Percentiles rank a stretch among this genome's conserved stretches.
Evolutionary conservation across 2,797 vertebrate genomes (phyloP).

Genomic region (Gymnocypris eckloni): DNA sequence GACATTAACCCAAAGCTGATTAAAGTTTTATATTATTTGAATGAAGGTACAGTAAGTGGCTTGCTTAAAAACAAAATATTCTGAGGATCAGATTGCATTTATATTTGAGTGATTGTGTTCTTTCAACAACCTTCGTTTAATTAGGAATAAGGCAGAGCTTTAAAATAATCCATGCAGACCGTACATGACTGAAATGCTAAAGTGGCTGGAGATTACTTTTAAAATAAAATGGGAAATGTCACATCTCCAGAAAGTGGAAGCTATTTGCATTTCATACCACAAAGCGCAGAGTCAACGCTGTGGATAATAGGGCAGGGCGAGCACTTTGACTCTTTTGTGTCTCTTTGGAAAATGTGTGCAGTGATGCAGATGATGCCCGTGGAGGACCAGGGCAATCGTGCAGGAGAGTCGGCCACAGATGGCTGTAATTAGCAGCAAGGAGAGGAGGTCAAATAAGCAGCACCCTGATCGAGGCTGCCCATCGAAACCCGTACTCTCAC

Average conservation of each 20-base stretch:
- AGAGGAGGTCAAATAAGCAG: slow-evolving; percentile 29
- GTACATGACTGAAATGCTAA: slow-evolving; percentile 33
- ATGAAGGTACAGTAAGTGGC: neutral
- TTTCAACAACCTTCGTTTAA: slow-evolving; percentile 2
- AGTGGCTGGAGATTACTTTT: slow-evolving; percentile 2
- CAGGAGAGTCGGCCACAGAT: slow-evolving; percentile 17
- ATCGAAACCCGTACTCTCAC: neutral
- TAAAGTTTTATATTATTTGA: neutral
- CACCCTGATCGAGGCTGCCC: neutral
- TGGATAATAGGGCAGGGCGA: slow-evolving; percentile 42
- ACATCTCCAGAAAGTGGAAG: slow-evolving; percentile 33
- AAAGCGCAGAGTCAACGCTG: slow-evolving; percentile 12
- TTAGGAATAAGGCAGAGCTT: neutral
- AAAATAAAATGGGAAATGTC: slow-evolving; percentile 30
- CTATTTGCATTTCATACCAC: slow-evolving; percentile 44
- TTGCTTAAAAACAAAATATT: neutral
- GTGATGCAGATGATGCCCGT: slow-evolving; percentile 30
- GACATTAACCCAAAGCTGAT: neutral
- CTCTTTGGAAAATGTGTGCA: slow-evolving; percentile 29
- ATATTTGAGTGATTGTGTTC: neutral
- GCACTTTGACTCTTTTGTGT: slow-evolving; percentile 28
- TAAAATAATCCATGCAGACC: slow-evolving; percentile 15
- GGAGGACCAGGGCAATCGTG: slow-evolving; percentile 8
- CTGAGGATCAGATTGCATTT: neutral
- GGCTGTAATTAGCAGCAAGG: slow-evolving; percentile 31